Base-by-base conservation (phyloP, 2,797 vertebrate genomes). In the Microctenopoma lineatum region DNA sequence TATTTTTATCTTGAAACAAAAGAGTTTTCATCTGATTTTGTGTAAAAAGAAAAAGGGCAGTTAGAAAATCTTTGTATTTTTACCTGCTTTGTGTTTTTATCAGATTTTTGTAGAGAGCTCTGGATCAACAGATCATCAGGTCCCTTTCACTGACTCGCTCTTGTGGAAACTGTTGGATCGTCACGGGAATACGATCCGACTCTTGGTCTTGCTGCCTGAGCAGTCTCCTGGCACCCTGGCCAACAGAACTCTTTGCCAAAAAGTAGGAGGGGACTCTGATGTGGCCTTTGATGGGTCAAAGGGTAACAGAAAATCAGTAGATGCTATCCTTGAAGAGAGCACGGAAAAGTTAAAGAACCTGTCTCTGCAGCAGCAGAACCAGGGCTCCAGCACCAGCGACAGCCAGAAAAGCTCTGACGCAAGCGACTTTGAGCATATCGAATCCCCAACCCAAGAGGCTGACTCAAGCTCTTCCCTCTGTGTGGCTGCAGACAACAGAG, bases 21-120 rank as follows among this genome's bases (percentile, higher is more conserved):
- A 11, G 3, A 7, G 11, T 38, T 38, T 38, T 38, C 36, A 38
- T 9, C 4, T 21, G 21, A 13, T 41, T 41, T 14, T 41, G 12
- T n/a, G 7, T 44, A 16, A 3, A 41, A 14, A 39, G 38, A 25
- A 7, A 8, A 4, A 6, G 2, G 15, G 7, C n/a, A 34, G 4
- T 51, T 15, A n/a, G 6, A 51, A 21, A 41, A 36, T 66, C n/a
- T 44, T 66, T 18, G 59, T 18, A 45, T 7, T 12, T 44, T 27
- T 58, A 46, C 59, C 1, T 4, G 4, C 62, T 54, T 55, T 46
- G 12, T 50, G 66, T 26, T 64, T 62, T 78, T 68, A 48, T 45
- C 84, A 99, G 98, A 95, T 99, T 72, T 99, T 98, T 79, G 92
- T 98, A 39, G 98, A 99, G 90, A 99, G 98, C 92, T 99, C 97